Conservation (phyloP, 2,113 vertebrate genomes). For the Cyprinodon tularosa region DNA sequence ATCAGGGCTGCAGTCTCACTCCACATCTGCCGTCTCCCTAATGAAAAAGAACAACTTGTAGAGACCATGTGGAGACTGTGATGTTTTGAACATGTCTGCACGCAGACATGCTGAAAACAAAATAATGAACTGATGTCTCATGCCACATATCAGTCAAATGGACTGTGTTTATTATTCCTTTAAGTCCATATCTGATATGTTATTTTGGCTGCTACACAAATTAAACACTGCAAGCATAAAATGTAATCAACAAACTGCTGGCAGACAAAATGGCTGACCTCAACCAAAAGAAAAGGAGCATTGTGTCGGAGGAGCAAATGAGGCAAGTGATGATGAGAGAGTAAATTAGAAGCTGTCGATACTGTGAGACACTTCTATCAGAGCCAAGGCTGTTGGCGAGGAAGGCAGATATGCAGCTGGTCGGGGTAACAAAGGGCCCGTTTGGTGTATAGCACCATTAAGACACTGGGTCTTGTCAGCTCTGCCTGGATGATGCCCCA, state of each 20-base stretch:
- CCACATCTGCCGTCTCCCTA: slow-evolving; percentile 71
- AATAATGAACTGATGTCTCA: slow-evolving; percentile 51
- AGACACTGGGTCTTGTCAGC: slow-evolving; percentile 77
- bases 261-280: slow-evolving; percentile 75
- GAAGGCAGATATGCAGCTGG: slow-evolving; percentile 72
- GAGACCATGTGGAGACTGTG: slow-evolving; percentile 48
- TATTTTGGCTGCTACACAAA: slow-evolving; percentile 28
- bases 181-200: slow-evolving; percentile 57
- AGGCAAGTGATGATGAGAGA: slow-evolving; percentile 78
- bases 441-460: slow-evolving; percentile 75
- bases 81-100: slow-evolving; percentile 51
- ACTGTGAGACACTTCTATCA: slow-evolving; percentile 75
- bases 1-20: slow-evolving; percentile 73
- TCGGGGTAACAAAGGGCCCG: slow-evolving; percentile 64
- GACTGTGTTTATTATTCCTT: slow-evolving; percentile 46
- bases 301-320: slow-evolving; percentile 73
- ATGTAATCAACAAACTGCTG: slow-evolving; percentile 63
- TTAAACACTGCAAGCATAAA: slow-evolving; percentile 54
- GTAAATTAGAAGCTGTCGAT: slow-evolving; percentile 78
- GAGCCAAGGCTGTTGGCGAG: slow-evolving; percentile 71
- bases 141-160: slow-evolving; percentile 56
- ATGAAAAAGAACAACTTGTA: slow-evolving; percentile 60
- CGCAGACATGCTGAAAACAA: slow-evolving; percentile 48
- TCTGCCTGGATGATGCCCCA: slow-evolving; percentile 61
- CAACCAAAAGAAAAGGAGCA: slow-evolving; percentile 67